Conservation (phyloP, 2,888 invertebrate species). For the Rutpela maculata region DNA sequence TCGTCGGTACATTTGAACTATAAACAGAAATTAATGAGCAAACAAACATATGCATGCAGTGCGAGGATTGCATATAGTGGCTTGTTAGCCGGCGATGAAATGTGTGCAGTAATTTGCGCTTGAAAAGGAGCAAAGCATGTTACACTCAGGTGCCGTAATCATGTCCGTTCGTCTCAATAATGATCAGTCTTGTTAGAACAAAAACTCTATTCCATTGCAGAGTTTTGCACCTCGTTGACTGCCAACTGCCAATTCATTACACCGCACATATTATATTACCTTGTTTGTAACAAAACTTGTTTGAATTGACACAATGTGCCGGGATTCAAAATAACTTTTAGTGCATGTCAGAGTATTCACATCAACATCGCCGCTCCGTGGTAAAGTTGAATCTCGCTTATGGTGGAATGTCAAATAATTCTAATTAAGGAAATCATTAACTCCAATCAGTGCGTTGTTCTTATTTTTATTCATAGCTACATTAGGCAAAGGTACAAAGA, state of each 20-base stretch:
- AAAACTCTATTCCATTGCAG: slow-evolving; percentile 49
- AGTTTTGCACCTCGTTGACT: slow-evolving; percentile 57
- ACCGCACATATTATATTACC: slow-evolving; percentile 28
- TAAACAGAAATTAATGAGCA: slow-evolving; percentile 32
- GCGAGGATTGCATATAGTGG: slow-evolving; percentile 26
- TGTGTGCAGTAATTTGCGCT: slow-evolving; percentile 51
- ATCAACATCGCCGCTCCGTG: not conserved
- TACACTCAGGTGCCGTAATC: slow-evolving; percentile 43
- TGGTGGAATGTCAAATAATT: no score
- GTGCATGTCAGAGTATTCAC: not conserved
- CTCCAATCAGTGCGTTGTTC: no score
- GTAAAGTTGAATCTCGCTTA: not conserved
- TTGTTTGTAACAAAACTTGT: slow-evolving; percentile 27
- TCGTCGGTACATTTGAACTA: slow-evolving; percentile 9
- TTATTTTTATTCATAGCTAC: no score
- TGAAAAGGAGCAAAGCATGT: slow-evolving; percentile 31
- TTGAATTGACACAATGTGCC: slow-evolving; percentile 23
- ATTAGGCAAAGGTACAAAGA: no score
- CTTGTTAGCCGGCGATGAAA: slow-evolving; percentile 56
- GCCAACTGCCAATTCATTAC: slow-evolving; percentile 59
- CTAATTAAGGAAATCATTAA: no score
- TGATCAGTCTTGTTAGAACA: slow-evolving; percentile 60
- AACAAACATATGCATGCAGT: slow-evolving; percentile 9
- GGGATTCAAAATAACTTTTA: not conserved
- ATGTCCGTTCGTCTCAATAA: slow-evolving; percentile 55